These are phyloP conservation scores for Rhinichthys osculus DNA, from an alignment of 2,797 vertebrate genomes.

Conservation along the genomic window DNA sequence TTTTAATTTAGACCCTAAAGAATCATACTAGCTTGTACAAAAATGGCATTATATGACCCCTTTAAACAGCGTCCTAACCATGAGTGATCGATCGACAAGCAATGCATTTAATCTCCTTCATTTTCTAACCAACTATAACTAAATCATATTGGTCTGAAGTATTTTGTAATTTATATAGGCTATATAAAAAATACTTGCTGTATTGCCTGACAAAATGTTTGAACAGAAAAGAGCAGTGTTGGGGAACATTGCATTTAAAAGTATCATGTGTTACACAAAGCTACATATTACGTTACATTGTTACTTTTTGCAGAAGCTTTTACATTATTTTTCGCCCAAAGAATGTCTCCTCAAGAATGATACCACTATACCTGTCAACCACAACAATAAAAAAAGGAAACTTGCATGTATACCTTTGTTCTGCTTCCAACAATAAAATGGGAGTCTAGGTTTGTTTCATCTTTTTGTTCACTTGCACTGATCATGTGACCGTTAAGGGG, in stretches of 20 bases:
- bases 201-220: neutral
- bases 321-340: neutral
- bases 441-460: neutral
- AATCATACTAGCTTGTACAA: too few relatives aligned
- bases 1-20: too few relatives aligned
- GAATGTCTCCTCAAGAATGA: neutral
- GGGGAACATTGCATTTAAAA: neutral
- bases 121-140: neutral
- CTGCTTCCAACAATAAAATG: too few relatives aligned
- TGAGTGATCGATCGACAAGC: neutral
- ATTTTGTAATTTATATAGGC: neutral
- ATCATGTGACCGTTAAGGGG: neutral
- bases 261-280: neutral
- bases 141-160: neutral
- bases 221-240: neutral
- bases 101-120: neutral
- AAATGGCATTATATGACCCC: too few relatives aligned
- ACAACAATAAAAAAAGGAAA: neutral
- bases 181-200: too few relatives aligned
- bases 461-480: neutral
- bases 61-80: too few relatives aligned
- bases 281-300: neutral
- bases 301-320: neutral
- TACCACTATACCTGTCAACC: neutral
- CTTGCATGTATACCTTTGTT: too few relatives aligned